Base-by-base conservation (phyloP, 2,797 vertebrate genomes). In the Hippoglossus hippoglossus region DNA sequence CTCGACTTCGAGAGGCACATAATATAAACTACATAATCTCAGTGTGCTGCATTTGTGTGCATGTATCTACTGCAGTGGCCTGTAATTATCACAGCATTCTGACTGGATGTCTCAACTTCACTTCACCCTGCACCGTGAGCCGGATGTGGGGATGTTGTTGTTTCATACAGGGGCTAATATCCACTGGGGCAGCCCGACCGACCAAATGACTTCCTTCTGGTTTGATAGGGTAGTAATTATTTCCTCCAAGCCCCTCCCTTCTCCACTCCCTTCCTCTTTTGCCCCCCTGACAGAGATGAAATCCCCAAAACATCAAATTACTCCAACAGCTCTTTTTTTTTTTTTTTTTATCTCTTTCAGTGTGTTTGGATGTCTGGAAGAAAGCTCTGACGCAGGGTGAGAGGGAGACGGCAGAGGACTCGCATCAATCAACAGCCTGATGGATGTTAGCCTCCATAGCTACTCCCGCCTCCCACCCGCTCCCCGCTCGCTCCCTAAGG, bases 171-270 rank as follows among this genome's bases (percentile, higher is more conserved):
- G 81, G 86, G 69, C 73, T 86, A 90, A 88, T 84, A 85, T 87
- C 85, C 89, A 86, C 75, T 73, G 82, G 87, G 89, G 81, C 82
- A 80, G 76, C 63, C 80, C 83, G 85, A 84, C 84, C 64, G 47
- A 74, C 73, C 78, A 89, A 89, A 91, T 31, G 24, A 90, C 87
- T 92, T 91, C 89, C 83, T 88, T 79, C 79, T 60, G 52, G 79
- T 84, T 84, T 84, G 89, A 91, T 87, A 83, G 82, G 75, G 75
- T 74, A 86, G 67, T 88, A 91, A 93, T 91, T 90, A 90, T 87
- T 92, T 90, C 87, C 85, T 83, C 57, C 18, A 70, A 84, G 58
- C 71, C 83, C 85, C 81, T 78, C 91, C 88, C 63, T 74, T 5
- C 50, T 75, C 62, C 54, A 59, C 83, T 83, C 87, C 76, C 75